phyloP scores from a whole-genome alignment of 2,888 invertebrate genomes.

The Lepeophtheirus nordmannii region DNA sequence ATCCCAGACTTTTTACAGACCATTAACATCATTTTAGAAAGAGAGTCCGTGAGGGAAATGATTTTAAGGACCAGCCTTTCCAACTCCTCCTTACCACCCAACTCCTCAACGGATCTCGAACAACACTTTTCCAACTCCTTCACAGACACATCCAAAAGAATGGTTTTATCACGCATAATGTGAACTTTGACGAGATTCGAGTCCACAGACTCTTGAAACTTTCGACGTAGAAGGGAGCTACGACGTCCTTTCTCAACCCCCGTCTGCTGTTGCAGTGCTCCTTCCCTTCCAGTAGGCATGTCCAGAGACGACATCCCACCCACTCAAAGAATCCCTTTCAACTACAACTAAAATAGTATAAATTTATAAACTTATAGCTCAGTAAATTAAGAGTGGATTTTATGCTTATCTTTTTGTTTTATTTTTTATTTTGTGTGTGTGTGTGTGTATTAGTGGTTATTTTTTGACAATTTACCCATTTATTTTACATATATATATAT shows the following conservation, averaged over 20 bases:
- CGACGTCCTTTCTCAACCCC: neutral
- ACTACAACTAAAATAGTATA: no score
- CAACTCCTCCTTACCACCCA: neutral
- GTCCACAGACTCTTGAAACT: constrained; percentile 5
- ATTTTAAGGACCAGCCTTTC: neutral
- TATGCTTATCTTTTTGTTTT: no score
- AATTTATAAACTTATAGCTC: no score
- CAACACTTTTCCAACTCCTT: neutral
- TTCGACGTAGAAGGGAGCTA: neutral
- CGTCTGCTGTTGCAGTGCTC: no score
- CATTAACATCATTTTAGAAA: neutral
- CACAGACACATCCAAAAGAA: neutral
- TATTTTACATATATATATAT: no score
- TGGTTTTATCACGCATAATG: neutral
- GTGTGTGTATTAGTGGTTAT: no score
- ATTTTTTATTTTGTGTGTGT: no score
- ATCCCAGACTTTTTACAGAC: neutral
- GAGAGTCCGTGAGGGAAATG: neutral
- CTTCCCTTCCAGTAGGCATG: no score
- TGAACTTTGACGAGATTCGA: neutral
- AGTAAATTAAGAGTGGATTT: no score
- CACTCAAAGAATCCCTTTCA: no score
- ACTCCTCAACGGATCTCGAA: neutral
- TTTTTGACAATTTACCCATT: no score
- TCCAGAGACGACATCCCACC: no score